Evolutionary conservation across 2,113 vertebrate genomes (phyloP), one percentile per base, ranked within the genome.

Genomic region (Phodopus roborovskii): DNA sequence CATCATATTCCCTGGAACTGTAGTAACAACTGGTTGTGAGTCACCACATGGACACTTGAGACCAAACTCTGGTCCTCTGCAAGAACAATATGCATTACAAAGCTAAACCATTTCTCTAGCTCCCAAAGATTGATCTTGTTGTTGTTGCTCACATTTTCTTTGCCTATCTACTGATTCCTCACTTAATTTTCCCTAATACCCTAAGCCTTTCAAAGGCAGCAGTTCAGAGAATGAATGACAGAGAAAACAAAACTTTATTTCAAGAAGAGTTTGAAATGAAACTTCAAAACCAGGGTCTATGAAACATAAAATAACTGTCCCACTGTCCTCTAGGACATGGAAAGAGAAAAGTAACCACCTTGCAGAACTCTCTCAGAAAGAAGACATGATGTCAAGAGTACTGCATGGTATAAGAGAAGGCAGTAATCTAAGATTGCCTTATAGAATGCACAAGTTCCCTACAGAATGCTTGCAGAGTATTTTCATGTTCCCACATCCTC

Each of bases 401-500:
- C 2, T 15, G 7, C 0, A 3, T 1, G 5, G 3, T 13, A 5
- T 17, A 26, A 19, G 3, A 64, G 26, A 10, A 16, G 68, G 8
- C 1, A 16, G 22, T 2, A 22, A 1, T 11, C 17, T 50, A 12
- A 36, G 20, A 24, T 0, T 1, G 10, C 20, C 15, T 48, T 12
- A 0, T 1, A 48, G 2, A n/a, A 10, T 9, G 42, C 62, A 42
- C n/a, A 33, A 16, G 36, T 28, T 19, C 20, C 17, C 70, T 36
- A 56, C 30, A 33, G 36, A 30, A 10, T 36, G 24, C 28, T 53
- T 62, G 6, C 39, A 50, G 64, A 87, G 7, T 39, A 87, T 5
- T 1, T 1, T 3, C 20, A 6, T 0, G 0, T 16, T 24, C 42
- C 50, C 36, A 2, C 1, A 10, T 45, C 24, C n/a, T 73, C 0